A percentile compares a stretch with the other conserved stretches of the same genome.
These are phyloP conservation scores for Mesorhabditis spiculigera DNA, from an alignment of 2,888 invertebrate species.

Conservation along the genomic window DNA sequence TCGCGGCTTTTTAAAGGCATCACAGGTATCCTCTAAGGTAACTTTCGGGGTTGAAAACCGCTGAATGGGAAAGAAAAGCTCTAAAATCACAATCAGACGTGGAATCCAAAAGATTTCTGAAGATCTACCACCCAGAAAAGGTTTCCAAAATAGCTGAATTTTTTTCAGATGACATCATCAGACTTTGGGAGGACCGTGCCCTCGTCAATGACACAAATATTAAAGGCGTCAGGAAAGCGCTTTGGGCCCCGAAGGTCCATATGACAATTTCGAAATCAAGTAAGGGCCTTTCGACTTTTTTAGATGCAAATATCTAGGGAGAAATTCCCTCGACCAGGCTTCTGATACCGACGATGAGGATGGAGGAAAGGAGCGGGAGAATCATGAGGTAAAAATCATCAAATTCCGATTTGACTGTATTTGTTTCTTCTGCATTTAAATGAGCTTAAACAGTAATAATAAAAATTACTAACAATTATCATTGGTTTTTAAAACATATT, in stretches of 20 bases:
- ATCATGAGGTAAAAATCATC: not conserved
- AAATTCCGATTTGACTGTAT: no score
- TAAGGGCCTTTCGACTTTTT: not conserved
- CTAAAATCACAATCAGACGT: no score
- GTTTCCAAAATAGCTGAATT: not conserved
- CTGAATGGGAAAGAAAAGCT: no score
- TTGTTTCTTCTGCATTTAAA: no score
- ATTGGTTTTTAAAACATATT: not conserved
- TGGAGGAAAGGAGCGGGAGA: not conserved
- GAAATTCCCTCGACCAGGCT: not conserved
- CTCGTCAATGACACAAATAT: not conserved
- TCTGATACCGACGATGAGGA: no score
- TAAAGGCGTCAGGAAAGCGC: slow-evolving; percentile 33
- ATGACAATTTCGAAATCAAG: slow-evolving; percentile 11
- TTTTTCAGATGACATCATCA: slow-evolving; percentile 5
- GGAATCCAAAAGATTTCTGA: no score
- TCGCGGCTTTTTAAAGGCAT: no score
- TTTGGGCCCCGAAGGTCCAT: slow-evolving; percentile 36
- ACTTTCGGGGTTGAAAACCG: no score
- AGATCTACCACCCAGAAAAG: not conserved
- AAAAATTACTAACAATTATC: no score
- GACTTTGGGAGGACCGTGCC: slow-evolving; percentile 3
- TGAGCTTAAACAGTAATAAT: no score
- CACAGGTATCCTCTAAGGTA: no score
- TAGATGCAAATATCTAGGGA: not conserved